Evolutionary conservation across 2,888 invertebrate genomes (phyloP), one percentile per base, ranked within the genome.

Genomic region (Calameuta filiformis): DNA sequence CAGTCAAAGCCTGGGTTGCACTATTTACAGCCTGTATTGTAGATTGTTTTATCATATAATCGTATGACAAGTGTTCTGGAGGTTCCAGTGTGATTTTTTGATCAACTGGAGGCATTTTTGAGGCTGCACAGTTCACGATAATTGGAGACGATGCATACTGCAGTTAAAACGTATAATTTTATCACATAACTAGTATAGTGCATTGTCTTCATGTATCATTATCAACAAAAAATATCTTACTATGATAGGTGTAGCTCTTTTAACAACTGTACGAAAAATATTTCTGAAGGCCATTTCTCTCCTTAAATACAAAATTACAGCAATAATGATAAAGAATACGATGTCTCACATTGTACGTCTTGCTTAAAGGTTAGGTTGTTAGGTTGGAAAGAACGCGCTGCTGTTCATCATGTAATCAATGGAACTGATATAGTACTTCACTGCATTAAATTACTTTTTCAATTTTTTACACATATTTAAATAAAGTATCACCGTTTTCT

Each of bases 21-120:
- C 88, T 90, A 71, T 91, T 91, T 12, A 87, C 89, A 77, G 86
- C 86, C 77, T 88, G 86, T 40, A 91, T 79, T 0, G 87, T 86
- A 11, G 90, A 90, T 79, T 90, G 89, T 80, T 90, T 88, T 69
- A 91, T 87, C 86, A 91, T 86, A 76, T 87, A 87, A 77, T 90
- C 90, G 73, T 85, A 85, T 12, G 90, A 87, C 23, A 91, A 78
- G 37, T 86, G 86, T 76, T 87, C 85, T 3, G 86, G 81, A 31
- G 82, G 73, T 73, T 89, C 86, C 75, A 90, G 85, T 73, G 85
- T 81, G 37, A 90, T 80, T 80, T 87, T 88, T 56, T 85, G 81
- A 68, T 86, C 82, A 15, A 74, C 68, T 2, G 77, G 82, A 15
- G 83, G 81, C 35, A 84, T 83, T 75, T 87, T 83, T 23, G 80